Evolutionary conservation across 2,888 invertebrate species (phyloP).

Genomic region (Drosophila vallismaia): DNA sequence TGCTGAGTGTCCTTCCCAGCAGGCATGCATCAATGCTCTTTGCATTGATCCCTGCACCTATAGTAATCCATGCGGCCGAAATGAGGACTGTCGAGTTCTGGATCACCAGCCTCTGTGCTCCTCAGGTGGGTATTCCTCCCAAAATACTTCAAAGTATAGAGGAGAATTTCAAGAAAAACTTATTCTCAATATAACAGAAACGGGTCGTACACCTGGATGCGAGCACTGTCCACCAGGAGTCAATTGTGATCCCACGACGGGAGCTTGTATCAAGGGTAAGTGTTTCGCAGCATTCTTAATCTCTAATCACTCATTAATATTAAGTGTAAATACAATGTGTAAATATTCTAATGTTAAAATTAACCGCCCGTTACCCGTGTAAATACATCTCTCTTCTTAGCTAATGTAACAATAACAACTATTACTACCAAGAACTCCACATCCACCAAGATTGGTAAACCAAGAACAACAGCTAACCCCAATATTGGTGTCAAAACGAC

Average conservation of each 20-base stretch:
- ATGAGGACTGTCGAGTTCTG: constrained; percentile 92
- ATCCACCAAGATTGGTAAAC: constrained; percentile 54
- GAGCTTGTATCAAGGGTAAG: constrained; percentile 94
- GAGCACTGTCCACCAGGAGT: constrained; percentile 92
- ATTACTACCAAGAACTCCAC: constrained; percentile 78
- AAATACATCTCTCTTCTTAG: constrained; percentile 83
- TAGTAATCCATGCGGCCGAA: constrained; percentile 89
- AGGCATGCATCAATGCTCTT: constrained; percentile 91
- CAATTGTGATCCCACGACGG: constrained; percentile 90
- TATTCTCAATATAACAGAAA: constrained; percentile 46
- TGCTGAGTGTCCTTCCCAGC: constrained; percentile 90
- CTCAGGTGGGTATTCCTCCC: constrained; percentile 86
- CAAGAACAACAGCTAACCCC: constrained; percentile 63
- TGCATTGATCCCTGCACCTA: constrained; percentile 93
- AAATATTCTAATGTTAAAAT: constrained; percentile 73
- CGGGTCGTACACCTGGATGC: constrained; percentile 85
- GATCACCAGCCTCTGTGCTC: constrained; percentile 93
- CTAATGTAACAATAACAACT: constrained; percentile 83
- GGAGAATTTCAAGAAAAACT: not conserved
- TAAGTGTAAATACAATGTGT: constrained; percentile 73
- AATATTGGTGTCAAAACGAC: constrained; percentile 46
- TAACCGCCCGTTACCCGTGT: constrained; percentile 78
- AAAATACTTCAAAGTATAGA: too few relatives aligned
- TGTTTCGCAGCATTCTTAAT: constrained; percentile 21
- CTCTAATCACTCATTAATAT: constrained; percentile 17